These are phyloP conservation scores for Samia ricini DNA, from an alignment of 1,140 invertebrate genomes.

Conservation along the genomic window DNA sequence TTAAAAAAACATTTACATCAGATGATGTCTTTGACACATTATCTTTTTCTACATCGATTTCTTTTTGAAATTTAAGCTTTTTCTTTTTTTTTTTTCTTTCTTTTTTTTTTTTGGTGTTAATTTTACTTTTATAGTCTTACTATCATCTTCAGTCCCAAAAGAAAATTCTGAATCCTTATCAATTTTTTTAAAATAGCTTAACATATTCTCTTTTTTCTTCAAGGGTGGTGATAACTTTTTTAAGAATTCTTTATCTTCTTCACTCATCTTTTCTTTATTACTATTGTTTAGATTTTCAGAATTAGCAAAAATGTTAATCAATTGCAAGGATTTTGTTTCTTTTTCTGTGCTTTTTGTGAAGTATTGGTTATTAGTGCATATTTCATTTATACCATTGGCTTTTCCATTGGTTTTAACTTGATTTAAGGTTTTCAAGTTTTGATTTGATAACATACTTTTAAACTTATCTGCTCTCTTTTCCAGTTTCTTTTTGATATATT, in stretches of 20 bases:
- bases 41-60: background rate
- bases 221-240: constrained; percentile 75
- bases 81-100: constrained; percentile 44
- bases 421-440: constrained; percentile 25
- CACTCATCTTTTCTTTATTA: constrained; percentile 26
- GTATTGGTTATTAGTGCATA: constrained; percentile 3
- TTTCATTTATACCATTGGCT: constrained; percentile 2
- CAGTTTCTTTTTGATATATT: constrained; percentile 75
- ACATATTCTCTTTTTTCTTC: constrained; percentile 78
- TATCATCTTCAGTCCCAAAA: constrained; percentile 24
- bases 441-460: constrained; percentile 66
- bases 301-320: constrained; percentile 49
- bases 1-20: background rate
- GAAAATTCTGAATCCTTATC: constrained; percentile 33
- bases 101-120: constrained; percentile 41
- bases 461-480: constrained; percentile 78
- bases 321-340: constrained; percentile 27
- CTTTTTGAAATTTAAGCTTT: constrained; percentile 13
- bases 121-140: constrained; percentile 56
- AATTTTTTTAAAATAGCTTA: constrained; percentile 77
- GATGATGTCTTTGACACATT: background rate
- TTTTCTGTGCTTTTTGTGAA: background rate
- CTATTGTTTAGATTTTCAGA: constrained; percentile 18
- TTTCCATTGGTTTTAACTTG: constrained; percentile 9
- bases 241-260: constrained; percentile 63